phyloP scores from a whole-genome alignment of 2,888 invertebrate genomes.

The Athalia circularis region DNA sequence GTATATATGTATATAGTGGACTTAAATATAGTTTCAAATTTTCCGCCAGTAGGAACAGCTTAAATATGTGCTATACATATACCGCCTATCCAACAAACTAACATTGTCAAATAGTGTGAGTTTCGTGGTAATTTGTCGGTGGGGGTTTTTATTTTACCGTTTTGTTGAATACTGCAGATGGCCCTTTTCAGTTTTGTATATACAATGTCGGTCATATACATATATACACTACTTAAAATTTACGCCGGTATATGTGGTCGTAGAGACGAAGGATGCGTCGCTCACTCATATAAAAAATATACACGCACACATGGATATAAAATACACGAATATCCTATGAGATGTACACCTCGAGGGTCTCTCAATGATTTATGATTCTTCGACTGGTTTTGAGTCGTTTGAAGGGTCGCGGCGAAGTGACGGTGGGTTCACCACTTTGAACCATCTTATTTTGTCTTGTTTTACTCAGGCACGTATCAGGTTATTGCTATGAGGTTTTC shows the following conservation, averaged over 20 bases:
- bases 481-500: no score
- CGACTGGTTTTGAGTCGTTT: constrained; percentile 43
- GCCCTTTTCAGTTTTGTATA: background rate
- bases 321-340: constrained; percentile 2
- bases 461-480: background rate
- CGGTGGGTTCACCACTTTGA: constrained; percentile 19
- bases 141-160: constrained; percentile 27
- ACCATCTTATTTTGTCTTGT: background rate
- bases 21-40: constrained; percentile 36
- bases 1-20: background rate
- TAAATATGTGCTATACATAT: background rate
- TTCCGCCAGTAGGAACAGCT: constrained; percentile 4
- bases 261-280: constrained; percentile 25
- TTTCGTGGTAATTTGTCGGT: background rate
- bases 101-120: background rate
- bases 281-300: background rate
- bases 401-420: constrained; percentile 39
- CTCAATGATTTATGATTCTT: constrained; percentile 42
- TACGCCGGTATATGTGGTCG: background rate
- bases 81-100: background rate
- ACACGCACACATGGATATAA: background rate
- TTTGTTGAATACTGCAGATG: constrained; percentile 12
- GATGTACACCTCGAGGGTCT: constrained; percentile 37
- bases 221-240: background rate
- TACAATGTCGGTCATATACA: constrained; percentile 1